Percentiles rank a stretch among this genome's conserved stretches.
Conservation (phyloP, 2,888 invertebrate species). For the Nomada lathburiana region DNA sequence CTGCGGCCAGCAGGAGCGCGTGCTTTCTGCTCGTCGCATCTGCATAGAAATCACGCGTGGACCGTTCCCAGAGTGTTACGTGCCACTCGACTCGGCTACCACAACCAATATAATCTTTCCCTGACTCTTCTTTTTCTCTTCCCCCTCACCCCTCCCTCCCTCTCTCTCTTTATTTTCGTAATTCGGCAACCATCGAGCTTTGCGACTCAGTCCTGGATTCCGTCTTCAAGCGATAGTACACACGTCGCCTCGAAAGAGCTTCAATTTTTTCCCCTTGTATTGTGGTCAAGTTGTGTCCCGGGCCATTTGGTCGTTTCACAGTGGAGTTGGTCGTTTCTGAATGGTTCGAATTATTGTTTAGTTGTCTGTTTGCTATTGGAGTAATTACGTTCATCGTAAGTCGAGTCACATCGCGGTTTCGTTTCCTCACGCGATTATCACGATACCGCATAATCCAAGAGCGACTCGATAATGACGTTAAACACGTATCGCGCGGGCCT, state of each 20-base stretch:
- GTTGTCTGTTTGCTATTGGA: slow-evolving; percentile 1
- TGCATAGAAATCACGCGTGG: slow-evolving; percentile 59
- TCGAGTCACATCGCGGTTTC: background rate
- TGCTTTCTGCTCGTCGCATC: slow-evolving; percentile 40
- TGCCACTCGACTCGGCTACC: slow-evolving; percentile 30
- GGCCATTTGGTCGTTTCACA: background rate
- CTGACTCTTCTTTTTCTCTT: background rate
- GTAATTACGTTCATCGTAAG: background rate
- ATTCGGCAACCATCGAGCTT: slow-evolving; percentile 31
- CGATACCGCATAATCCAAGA: background rate
- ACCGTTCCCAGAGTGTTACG: slow-evolving; percentile 22
- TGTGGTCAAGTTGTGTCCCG: background rate
- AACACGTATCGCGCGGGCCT: slow-evolving; percentile 36
- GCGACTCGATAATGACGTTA: slow-evolving; percentile 41
- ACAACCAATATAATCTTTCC: slow-evolving; percentile 34
- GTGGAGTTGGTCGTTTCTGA: no score
- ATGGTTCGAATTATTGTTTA: background rate
- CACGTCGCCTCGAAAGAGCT: background rate
- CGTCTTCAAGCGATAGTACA: no score
- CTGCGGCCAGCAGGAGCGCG: slow-evolving; percentile 5
- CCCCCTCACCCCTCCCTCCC: background rate
- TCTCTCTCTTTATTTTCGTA: background rate
- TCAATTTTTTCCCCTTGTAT: background rate
- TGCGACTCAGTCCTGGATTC: background rate
- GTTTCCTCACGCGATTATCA: background rate